Percentiles rank a stretch among this genome's conserved stretches.
Conservation (phyloP, 2,797 vertebrate species). For the Coregonus sp. region DNA sequence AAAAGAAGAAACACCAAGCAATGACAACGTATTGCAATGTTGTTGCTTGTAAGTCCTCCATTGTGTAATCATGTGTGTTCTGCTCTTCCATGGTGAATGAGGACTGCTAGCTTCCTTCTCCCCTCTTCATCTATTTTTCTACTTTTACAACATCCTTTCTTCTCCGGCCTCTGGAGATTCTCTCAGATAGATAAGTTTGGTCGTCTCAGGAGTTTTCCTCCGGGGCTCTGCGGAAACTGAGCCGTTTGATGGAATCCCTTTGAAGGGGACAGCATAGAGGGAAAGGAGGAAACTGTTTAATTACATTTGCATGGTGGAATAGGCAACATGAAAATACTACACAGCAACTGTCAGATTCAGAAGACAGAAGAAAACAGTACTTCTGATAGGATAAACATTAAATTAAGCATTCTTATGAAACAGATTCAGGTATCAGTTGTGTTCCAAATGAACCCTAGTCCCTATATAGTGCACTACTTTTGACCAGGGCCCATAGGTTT, state of each 20-base stretch:
- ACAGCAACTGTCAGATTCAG: background rate
- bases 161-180: constrained; percentile 35
- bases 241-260: constrained; percentile 81
- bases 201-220: constrained; percentile 71
- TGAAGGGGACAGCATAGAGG: constrained; percentile 21
- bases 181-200: constrained; percentile 23
- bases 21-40: constrained; percentile 21
- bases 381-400: background rate
- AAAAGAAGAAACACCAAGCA: constrained; percentile 18
- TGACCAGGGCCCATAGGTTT: background rate
- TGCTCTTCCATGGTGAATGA: constrained; percentile 22
- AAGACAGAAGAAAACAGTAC: background rate
- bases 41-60: constrained; percentile 25
- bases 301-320: constrained; percentile 16
- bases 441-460: background rate
- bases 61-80: constrained; percentile 19
- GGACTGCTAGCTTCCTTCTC: constrained; percentile 36
- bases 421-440: background rate
- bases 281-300: background rate
- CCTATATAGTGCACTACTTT: background rate
- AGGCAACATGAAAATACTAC: background rate
- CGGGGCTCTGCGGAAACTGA: constrained; percentile 76
- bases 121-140: constrained; percentile 31
- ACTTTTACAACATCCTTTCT: constrained; percentile 45
- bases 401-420: background rate